Percentiles rank a stretch among this genome's conserved stretches.
These are phyloP conservation scores for Ochotona curzoniae DNA, from an alignment of 2,113 vertebrate genomes.

Conservation along the genomic window DNA sequence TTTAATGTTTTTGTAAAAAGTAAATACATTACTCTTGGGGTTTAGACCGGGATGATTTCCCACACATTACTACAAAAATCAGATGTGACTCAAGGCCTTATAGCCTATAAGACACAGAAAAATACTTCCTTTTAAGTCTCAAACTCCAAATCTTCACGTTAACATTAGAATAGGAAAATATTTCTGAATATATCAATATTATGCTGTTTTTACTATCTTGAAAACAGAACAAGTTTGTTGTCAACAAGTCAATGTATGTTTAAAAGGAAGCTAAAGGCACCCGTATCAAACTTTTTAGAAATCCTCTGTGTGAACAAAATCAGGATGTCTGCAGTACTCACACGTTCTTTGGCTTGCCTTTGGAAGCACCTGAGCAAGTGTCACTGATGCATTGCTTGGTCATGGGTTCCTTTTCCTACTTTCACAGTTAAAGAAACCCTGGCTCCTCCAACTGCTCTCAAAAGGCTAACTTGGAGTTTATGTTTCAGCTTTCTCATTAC, in stretches of 20 bases:
- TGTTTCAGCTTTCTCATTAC: slow-evolving; percentile 24
- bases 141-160: neutral
- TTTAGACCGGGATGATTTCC: too few relatives aligned
- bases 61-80: neutral
- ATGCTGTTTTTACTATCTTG: neutral
- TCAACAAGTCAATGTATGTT: neutral
- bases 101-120: neutral
- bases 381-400: neutral
- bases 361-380: neutral
- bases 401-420: neutral
- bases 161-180: neutral
- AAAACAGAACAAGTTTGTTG: slow-evolving; percentile 34
- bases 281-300: neutral
- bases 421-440: neutral
- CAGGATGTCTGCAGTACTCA: neutral
- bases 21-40: neutral
- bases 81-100: neutral
- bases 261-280: neutral
- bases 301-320: neutral
- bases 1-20: slow-evolving; percentile 21
- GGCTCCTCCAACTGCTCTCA: slow-evolving; percentile 7
- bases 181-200: slow-evolving; percentile 1
- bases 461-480: slow-evolving; percentile 60
- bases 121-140: neutral
- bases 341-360: neutral